Percentiles rank a stretch among this genome's conserved stretches.
These are phyloP conservation scores for Oikopleura dioica DNA, from an alignment of 23 tunicate genomes.

Conservation along the genomic window DNA sequence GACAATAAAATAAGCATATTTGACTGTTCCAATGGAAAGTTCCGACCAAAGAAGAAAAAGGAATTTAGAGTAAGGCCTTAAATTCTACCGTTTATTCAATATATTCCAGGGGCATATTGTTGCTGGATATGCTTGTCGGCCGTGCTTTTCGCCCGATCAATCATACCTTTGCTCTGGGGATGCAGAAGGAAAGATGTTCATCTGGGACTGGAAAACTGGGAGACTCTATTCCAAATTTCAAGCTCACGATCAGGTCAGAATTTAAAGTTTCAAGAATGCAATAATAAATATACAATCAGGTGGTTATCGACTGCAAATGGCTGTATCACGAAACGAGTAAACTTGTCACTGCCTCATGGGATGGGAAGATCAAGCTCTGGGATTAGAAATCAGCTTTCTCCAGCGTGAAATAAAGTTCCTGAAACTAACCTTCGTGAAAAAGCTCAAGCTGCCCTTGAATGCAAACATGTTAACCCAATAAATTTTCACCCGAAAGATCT, in stretches of 20 bases:
- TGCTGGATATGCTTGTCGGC: conserved; percentile 94
- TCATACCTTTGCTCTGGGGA: conserved; percentile 77
- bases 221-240: conserved; percentile 65
- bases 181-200: conserved; percentile 76
- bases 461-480: too few species aligned
- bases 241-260: conserved; percentile 69
- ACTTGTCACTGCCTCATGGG: conserved; percentile 81
- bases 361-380: conserved; percentile 79
- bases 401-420: too few species aligned
- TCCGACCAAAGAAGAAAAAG: background rate
- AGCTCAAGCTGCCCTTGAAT: too few species aligned
- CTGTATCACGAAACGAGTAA: conserved; percentile 87
- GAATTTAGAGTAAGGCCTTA: too few species aligned
- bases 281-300: too few species aligned
- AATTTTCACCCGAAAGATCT: background rate
- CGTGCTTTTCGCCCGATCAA: conserved; percentile 77
- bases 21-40: background rate
- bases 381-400: too few species aligned
- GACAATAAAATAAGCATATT: conserved; percentile 15
- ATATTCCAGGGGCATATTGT: conserved; percentile 19
- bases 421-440: too few species aligned
- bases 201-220: conserved; percentile 98
- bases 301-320: conserved; percentile 66
- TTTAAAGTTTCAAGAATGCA: background rate
- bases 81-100: too few species aligned